Conservation (phyloP, 2,113 vertebrate species). For the Calyptommatus sinebrachiatus region DNA sequence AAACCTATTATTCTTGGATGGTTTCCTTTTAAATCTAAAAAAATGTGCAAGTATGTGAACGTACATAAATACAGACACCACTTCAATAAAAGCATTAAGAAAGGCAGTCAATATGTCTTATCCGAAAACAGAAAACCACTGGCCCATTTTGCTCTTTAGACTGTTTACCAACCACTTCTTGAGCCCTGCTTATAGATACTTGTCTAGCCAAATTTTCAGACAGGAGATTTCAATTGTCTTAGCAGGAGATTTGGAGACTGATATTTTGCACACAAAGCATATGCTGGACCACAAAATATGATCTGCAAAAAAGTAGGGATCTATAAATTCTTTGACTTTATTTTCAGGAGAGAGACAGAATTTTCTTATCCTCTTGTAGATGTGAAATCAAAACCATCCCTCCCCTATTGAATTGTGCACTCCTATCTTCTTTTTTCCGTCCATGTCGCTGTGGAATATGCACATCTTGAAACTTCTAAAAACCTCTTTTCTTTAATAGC, state of each 20-base stretch:
- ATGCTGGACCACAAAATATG: not conserved
- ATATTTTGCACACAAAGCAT: not conserved
- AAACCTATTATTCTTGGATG: not conserved
- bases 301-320: not conserved
- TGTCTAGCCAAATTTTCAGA: not conserved
- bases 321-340: not conserved
- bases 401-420: not conserved
- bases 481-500: not conserved
- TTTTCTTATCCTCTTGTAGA: no score
- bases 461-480: no score
- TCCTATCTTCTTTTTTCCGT: not conserved
- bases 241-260: not conserved
- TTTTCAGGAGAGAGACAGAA: not conserved
- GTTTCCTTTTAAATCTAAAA: no score
- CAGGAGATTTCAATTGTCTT: not conserved
- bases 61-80: no score
- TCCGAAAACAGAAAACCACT: not conserved
- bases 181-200: not conserved
- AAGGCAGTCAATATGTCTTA: not conserved
- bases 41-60: no score
- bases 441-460: not conserved
- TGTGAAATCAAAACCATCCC: no score
- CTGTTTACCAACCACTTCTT: not conserved
- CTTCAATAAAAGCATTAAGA: no score
- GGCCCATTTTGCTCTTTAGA: not conserved